Percentiles rank a stretch among this genome's conserved stretches.
Conservation (phyloP, 1,140 invertebrate genomes). For the Drosophila mayri region DNA sequence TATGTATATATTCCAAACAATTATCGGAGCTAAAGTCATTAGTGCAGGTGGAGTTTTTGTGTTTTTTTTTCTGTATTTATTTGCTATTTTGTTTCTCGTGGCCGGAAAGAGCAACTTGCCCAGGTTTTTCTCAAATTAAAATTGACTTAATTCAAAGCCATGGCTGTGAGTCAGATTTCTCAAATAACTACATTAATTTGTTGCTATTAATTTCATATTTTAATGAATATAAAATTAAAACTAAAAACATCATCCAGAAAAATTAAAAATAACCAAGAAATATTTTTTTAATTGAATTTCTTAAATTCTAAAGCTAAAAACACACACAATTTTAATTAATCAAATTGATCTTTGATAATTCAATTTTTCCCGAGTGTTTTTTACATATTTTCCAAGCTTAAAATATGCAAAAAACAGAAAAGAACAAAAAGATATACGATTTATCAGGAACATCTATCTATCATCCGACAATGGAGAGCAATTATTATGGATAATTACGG, state of each 20-base stretch:
- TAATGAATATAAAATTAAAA: too few species aligned
- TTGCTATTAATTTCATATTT: not conserved
- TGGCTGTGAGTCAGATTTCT: not conserved
- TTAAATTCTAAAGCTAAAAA: not conserved
- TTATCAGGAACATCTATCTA: conserved; percentile 35
- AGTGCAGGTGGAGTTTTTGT: conserved; percentile 35
- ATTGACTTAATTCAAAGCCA: conserved; percentile 27
- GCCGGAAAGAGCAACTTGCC: conserved; percentile 35
- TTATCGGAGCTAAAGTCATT: conserved; percentile 34
- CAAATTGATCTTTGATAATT: not conserved
- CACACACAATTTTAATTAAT: not conserved
- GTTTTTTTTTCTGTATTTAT: not conserved
- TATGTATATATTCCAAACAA: conserved; percentile 23
- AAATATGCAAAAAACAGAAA: conserved; percentile 2
- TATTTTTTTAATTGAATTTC: not conserved
- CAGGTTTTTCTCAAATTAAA: conserved; percentile 43
- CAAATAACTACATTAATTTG: not conserved
- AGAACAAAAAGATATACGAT: not conserved
- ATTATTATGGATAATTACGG: conserved; percentile 33
- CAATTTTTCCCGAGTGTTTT: not conserved
- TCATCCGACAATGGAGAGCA: conserved; percentile 32
- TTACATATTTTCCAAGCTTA: not conserved
- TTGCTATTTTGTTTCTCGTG: conserved; percentile 14
- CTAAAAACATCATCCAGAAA: not conserved
- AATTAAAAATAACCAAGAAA: not conserved